Evolutionary conservation across 2,888 invertebrate genomes (phyloP).

Genomic region (Boloria euphrosyne): DNA sequence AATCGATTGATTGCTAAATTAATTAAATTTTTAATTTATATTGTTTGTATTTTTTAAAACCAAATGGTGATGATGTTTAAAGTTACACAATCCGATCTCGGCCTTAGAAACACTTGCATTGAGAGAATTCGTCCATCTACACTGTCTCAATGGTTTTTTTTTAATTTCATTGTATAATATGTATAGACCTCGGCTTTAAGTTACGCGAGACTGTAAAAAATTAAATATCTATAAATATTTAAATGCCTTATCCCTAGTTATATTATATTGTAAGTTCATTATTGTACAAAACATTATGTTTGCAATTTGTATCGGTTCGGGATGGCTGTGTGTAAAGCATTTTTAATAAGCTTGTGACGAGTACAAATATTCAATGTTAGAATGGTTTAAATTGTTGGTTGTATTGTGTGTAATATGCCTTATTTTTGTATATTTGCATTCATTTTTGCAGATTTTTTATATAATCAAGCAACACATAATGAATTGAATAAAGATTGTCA

Average conservation of each 20-base stretch:
- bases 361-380: neutral
- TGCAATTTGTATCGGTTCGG: constrained; percentile 49
- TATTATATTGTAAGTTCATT: constrained; percentile 51
- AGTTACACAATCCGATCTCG: constrained; percentile 1
- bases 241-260: constrained; percentile 71
- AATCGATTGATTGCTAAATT: neutral
- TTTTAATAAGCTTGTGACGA: constrained; percentile 48
- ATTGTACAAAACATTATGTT: constrained; percentile 56
- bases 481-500: too few relatives aligned
- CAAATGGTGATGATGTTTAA: constrained; percentile 6
- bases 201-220: constrained; percentile 77
- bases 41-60: neutral
- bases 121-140: constrained; percentile 21
- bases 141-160: constrained; percentile 16
- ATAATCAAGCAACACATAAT: too few relatives aligned
- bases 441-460: too few relatives aligned
- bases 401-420: too few relatives aligned
- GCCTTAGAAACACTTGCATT: constrained; percentile 13
- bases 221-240: constrained; percentile 73
- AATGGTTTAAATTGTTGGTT: too few relatives aligned
- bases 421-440: too few relatives aligned
- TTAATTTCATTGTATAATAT: constrained; percentile 45
- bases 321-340: constrained; percentile 78
- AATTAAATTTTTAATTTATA: neutral
- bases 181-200: constrained; percentile 73